Evolutionary conservation across 1,140 invertebrate species (phyloP).

Genomic region (Uloborus diversus): DNA sequence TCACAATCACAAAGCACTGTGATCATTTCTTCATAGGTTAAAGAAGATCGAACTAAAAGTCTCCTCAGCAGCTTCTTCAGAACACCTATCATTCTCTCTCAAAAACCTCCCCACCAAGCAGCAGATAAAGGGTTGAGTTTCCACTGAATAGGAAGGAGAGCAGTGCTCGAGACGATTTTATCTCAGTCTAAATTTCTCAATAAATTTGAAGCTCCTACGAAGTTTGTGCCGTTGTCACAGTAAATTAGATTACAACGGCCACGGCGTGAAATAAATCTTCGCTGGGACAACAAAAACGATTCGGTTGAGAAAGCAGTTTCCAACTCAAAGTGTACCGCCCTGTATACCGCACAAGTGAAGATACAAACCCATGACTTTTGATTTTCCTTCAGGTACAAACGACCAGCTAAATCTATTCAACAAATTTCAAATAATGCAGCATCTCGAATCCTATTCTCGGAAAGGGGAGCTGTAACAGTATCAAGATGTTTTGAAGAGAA

Average conservation of each 20-base stretch:
- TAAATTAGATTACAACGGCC: conserved; percentile 58
- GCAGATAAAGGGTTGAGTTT: neutral
- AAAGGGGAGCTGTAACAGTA: neutral
- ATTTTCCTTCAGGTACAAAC: neutral
- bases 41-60: neutral
- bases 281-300: conserved; percentile 60
- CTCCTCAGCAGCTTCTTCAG: neutral
- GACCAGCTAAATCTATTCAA: neutral
- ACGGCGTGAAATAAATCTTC: conserved; percentile 62
- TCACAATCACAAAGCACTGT: neutral
- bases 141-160: neutral
- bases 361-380: conserved; percentile 62
- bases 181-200: neutral
- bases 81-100: neutral
- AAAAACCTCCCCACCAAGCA: neutral
- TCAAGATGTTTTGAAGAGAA: neutral
- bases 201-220: neutral
- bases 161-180: neutral
- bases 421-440: neutral
- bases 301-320: conserved; percentile 61
- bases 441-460: neutral
- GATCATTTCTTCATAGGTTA: neutral
- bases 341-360: conserved; percentile 63
- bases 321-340: conserved; percentile 64
- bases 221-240: neutral